Evolutionary conservation across 2,797 vertebrate genomes (phyloP).

Genomic region (Anguilla pacifica): DNA sequence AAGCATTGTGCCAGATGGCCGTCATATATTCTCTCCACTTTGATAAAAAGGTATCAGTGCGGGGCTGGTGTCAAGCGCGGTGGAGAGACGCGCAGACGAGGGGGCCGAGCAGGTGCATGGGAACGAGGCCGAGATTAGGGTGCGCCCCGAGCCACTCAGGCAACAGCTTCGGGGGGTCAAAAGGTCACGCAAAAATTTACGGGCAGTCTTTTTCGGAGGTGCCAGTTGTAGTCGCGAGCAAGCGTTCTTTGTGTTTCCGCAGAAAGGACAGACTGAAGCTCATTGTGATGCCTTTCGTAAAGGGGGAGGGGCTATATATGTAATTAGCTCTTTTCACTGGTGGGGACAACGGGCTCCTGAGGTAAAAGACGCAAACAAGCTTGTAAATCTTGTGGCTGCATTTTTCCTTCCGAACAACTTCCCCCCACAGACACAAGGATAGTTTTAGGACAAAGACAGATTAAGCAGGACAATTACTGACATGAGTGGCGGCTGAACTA

Average conservation of each 20-base stretch:
- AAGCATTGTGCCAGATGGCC: constrained; percentile 78
- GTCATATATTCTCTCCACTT: constrained; percentile 64
- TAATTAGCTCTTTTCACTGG: constrained; percentile 78
- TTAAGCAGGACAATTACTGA: background rate
- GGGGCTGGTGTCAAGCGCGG: constrained; percentile 28
- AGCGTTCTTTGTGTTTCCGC: constrained; percentile 40
- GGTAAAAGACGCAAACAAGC: constrained; percentile 60
- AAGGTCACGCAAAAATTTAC: constrained; percentile 62
- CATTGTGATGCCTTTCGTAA: constrained; percentile 73
- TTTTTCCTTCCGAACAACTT: background rate
- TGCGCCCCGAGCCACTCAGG: constrained; percentile 48
- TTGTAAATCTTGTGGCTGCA: constrained; percentile 23
- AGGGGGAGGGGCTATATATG: constrained; percentile 70
- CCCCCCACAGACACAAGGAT: background rate
- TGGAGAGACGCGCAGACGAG: constrained; percentile 43
- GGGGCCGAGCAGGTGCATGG: constrained; percentile 61
- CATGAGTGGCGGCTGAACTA: background rate
- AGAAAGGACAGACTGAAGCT: constrained; percentile 67
- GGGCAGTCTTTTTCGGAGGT: constrained; percentile 43
- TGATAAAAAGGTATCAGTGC: constrained; percentile 56
- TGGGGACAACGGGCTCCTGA: constrained; percentile 75
- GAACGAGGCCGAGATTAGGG: constrained; percentile 43
- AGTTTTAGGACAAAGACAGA: background rate
- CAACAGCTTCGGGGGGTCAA: constrained; percentile 56
- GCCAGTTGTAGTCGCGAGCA: constrained; percentile 47